Conservation (phyloP, 2,888 invertebrate species). For the Rhaphigaster nebulosa region DNA sequence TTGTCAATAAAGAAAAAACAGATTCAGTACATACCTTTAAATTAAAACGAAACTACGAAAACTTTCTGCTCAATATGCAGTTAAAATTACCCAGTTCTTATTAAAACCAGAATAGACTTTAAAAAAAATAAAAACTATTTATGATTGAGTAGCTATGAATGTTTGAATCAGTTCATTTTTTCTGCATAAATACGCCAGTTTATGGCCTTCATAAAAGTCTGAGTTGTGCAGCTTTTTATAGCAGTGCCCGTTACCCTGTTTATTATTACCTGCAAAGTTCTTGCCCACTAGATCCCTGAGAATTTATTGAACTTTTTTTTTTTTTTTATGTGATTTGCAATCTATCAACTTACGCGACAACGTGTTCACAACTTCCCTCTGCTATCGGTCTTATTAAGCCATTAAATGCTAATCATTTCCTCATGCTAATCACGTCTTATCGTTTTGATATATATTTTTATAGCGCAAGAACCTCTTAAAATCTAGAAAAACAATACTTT, state of each 20-base stretch:
- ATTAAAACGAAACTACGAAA: no score
- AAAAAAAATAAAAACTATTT: not conserved
- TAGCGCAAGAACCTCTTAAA: no score
- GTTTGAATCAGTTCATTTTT: not conserved
- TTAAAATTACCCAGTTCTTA: not conserved
- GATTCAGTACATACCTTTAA: no score
- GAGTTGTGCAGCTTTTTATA: slow-evolving; percentile 5
- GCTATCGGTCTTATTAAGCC: not conserved
- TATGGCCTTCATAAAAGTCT: not conserved
- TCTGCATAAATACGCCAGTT: not conserved
- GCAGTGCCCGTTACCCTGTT: not conserved
- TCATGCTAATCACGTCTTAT: no score
- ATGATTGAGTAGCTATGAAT: not conserved
- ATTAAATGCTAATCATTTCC: not conserved
- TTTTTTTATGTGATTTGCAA: not conserved
- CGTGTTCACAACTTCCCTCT: not conserved
- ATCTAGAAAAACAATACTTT: not conserved
- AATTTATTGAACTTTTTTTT: not conserved
- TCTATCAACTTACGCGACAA: not conserved
- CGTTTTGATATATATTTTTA: not conserved
- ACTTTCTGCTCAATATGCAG: not conserved
- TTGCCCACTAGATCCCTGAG: not conserved
- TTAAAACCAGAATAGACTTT: not conserved
- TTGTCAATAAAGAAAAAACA: no score
- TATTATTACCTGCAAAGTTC: slow-evolving; percentile 26